phyloP scores from a whole-genome alignment of 2,797 vertebrate genomes.

The Myripristis murdjan region DNA sequence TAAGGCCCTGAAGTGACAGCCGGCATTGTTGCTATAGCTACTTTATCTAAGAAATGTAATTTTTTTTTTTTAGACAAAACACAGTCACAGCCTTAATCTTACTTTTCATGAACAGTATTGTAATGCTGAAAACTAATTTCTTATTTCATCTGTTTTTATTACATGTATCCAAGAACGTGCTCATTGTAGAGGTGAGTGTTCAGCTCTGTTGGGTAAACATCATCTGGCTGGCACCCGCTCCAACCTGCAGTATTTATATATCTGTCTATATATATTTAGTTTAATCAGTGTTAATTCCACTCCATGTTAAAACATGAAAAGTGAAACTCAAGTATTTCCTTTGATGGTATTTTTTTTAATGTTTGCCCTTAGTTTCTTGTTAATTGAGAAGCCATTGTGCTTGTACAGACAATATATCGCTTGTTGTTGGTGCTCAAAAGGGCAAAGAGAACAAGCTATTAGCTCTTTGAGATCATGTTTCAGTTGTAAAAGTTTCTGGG shows the following conservation, averaged over 20 bases:
- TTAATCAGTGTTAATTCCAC: not conserved
- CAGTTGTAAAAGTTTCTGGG: constrained; percentile 42
- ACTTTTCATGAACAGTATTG: constrained; percentile 1
- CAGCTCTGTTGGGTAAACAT: not conserved
- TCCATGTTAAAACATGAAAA: not conserved
- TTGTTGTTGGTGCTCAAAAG: not conserved
- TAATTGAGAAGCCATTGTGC: constrained; percentile 16
- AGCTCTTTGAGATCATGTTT: constrained; percentile 48
- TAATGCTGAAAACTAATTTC: constrained; percentile 15
- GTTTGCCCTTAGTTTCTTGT: not conserved
- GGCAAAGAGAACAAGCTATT: constrained; percentile 21
- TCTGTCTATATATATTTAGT: no score
- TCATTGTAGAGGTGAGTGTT: constrained; percentile 82
- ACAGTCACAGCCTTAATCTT: constrained; percentile 18
- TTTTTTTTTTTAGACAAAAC: constrained; percentile 34
- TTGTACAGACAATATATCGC: not conserved
- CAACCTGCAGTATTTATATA: no score
- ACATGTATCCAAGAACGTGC: constrained; percentile 72
- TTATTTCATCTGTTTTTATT: constrained; percentile 24
- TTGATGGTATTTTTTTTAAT: constrained; percentile 21
- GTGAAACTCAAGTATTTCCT: not conserved
- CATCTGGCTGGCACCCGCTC: not conserved
- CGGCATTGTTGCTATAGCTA: constrained; percentile 65
- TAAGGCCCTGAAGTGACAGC: constrained; percentile 38
- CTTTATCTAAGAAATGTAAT: constrained; percentile 42